Base-by-base conservation (phyloP, 2,888 invertebrate genomes). In the Rhagophthalmus giganteus region DNA sequence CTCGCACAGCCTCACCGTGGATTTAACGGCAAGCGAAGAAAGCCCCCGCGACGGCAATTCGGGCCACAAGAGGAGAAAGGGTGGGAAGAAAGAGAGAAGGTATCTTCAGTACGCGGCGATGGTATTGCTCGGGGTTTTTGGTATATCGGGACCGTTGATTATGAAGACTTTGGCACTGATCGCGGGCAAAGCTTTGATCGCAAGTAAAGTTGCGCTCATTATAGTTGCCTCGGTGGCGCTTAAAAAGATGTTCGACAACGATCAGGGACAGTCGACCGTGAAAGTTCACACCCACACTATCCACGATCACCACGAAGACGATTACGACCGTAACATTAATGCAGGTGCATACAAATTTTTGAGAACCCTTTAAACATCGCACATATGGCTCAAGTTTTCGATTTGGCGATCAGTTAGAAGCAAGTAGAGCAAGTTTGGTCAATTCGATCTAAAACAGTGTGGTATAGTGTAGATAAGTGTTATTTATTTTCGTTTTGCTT, bases 151-250 rank as follows among this genome's bases (percentile, higher is more conserved):
- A 55, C 86, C 86, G 1, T 75, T 87, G 68, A 82, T 85, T 27
- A 74, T 87, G 64, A 86, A 87, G 74, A 84, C 84, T 14, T 73
- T 87, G 57, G 86, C 85, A 42, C 78, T 84, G 15, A 83, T 87
- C 63, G 86, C 87, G 34, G 85, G 84, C 33, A 85, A 87, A 71
- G 86, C 87, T 24, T 76, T 87, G 55, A 81, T 87, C 54, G 84
- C 86, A 59, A 85, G 85, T 70, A 87, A 87, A 70, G 83, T 86
- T 34, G 87, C 87, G 1, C 72, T 87, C 48, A 84, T 87, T 52
- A 86, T 87, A 61, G 84, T 86, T 54, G 83, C 85, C 42, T 84
- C 86, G 49, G 84, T 87, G 62, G 86, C 72, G 10, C 73, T 87
- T 60, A 87, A 86, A 76, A 86, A 87, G 71, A 77, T 87, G 58